Conservation (phyloP, 2,113 vertebrate genomes). For the Peucedramus taeniatus region DNA sequence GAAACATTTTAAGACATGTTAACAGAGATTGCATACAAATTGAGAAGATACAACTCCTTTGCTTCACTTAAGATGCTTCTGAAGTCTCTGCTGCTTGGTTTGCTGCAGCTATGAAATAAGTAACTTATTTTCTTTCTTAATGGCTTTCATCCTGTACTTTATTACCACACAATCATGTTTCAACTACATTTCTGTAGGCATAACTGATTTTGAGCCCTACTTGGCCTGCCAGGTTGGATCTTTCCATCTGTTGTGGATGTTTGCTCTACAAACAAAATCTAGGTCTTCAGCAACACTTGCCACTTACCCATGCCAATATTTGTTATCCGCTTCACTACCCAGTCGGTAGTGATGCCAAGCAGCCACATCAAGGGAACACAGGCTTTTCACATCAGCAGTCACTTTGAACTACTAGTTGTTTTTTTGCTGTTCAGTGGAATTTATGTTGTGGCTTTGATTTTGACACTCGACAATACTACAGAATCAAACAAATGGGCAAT, state of each 20-base stretch:
- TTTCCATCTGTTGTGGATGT: slow-evolving; percentile 23
- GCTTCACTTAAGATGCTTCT: not conserved
- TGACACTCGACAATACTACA: not conserved
- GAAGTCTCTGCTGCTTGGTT: not conserved
- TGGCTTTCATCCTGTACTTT: not conserved
- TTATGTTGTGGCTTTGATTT: not conserved
- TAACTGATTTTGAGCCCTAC: not conserved
- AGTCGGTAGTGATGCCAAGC: not conserved
- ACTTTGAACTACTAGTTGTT: not conserved
- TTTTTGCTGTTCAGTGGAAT: not conserved
- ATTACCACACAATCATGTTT: not conserved
- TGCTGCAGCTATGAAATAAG: not conserved
- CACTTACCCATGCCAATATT: slow-evolving; percentile 52
- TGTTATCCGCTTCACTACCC: slow-evolving; percentile 45
- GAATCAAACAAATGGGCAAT: not conserved
- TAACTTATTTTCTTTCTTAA: not conserved
- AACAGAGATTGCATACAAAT: not conserved
- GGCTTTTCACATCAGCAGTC: slow-evolving; percentile 35
- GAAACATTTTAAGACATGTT: not conserved
- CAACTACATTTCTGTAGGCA: not conserved
- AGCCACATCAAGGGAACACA: slow-evolving; percentile 10
- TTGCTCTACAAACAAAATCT: slow-evolving; percentile 43
- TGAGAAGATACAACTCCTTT: not conserved
- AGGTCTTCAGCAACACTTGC: slow-evolving; percentile 55
- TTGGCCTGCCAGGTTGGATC: slow-evolving; percentile 27